Evolutionary conservation across 2,113 vertebrate genomes (phyloP), one percentile per base, ranked within the genome.

Genomic region (Acanthisitta chloris): DNA sequence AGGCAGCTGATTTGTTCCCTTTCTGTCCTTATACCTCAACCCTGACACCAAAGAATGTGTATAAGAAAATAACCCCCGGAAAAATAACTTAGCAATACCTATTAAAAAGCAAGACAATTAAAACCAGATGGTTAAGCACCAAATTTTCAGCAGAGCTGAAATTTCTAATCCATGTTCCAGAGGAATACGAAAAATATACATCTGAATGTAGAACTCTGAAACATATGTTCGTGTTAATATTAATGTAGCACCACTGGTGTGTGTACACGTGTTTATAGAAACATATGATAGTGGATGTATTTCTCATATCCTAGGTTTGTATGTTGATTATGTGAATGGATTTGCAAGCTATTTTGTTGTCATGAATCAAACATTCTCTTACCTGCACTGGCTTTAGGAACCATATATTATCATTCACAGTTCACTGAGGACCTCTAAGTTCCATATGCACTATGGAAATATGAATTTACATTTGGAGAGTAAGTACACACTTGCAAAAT

Each of bases 401-500:
- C 40, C 81, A 85, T 71, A 59, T 81, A 66, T 85, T 90, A 45
- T 31, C 26, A n/a, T 92, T 94, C 78, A 76, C 84, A 88, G 43
- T 14, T 45, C 67, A 46, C 43, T 51, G 59, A 2, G 0, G n/a
- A 61, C 28, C 65, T n/a, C 1, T 23, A 8, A 13, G 57, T 45
- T 74, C 81, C 81, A 79, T 34, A 64, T 43, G 84, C 52, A 57
- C 16, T 4, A 5, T 4, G 46, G 31, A 84, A 89, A 76, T 20
- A 43, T 2, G 51, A 66, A 55, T 74, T 69, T 84, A 54, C 46
- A 13, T 59, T 84, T 72, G 34, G 9, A 65, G 43, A 65, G 28
- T 6, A 20, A 66, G 61, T 12, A 36, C 9, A 59, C 13, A 11
- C 19, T 86, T 48, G 46, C 19, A 40, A 52, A 55, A 43, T 40